Percentiles rank a stretch among this genome's conserved stretches.
phyloP scores from a whole-genome alignment of 2,113 vertebrate species.

The Physeter macrocephalus region DNA sequence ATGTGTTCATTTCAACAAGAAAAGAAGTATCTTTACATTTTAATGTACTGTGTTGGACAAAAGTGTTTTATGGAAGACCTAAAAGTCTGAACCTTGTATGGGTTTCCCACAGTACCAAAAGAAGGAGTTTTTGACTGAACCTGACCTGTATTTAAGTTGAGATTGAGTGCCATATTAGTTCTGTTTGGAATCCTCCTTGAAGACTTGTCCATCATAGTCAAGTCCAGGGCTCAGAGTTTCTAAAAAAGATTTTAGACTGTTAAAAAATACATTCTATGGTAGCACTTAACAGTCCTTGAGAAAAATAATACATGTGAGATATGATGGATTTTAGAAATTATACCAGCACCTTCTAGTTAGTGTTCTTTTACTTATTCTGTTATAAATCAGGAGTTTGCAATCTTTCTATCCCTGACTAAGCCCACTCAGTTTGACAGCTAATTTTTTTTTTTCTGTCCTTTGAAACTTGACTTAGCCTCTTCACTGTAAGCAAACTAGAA shows the following conservation, averaged over 20 bases:
- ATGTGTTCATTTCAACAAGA: neutral
- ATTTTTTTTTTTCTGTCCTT: constrained; percentile 15
- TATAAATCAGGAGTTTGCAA: constrained; percentile 27
- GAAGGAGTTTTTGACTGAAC: neutral
- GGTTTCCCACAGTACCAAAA: neutral
- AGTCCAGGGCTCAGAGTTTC: neutral
- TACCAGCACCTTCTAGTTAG: neutral
- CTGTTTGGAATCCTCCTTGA: constrained; percentile 42
- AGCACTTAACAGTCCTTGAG: constrained; percentile 28
- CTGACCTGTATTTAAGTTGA: constrained; percentile 37
- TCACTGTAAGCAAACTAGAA: constrained; percentile 45
- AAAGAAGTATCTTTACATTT: neutral
- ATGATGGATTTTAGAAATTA: constrained; percentile 54
- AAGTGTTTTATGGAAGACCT: neutral
- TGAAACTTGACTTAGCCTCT: constrained; percentile 6
- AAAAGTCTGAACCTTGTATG: neutral
- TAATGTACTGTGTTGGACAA: neutral
- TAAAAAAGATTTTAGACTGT: neutral
- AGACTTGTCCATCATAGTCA: constrained; percentile 22
- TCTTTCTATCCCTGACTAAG: too few species aligned
- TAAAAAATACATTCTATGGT: constrained; percentile 39
- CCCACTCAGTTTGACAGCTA: constrained; percentile 50
- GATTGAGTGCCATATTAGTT: neutral
- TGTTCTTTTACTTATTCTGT: constrained; percentile 31
- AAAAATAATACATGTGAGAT: constrained; percentile 23